Base-by-base conservation (phyloP, 2,888 invertebrate genomes). In the Brenthis hecate region DNA sequence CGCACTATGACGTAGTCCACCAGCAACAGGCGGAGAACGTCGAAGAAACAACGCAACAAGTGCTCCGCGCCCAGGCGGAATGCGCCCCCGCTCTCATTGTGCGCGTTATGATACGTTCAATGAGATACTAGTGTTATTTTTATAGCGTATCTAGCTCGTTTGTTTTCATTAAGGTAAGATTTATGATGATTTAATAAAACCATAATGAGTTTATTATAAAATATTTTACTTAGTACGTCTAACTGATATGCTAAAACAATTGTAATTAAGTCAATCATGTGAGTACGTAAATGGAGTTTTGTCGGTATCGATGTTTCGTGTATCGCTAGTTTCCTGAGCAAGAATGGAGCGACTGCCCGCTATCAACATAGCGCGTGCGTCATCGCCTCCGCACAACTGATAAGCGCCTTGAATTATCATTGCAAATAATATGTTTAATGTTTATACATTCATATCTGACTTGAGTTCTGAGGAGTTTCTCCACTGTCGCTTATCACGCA, bases 321-420 rank as follows among this genome's bases (percentile, higher is more conserved):
- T 80, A 81, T 79, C 78, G 76, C 74, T 78, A 72, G 81, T 78
- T 87, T 87, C 84, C 86, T 85, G 83, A 79, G 80, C 76, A 81
- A 83, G 83, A 82, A 85, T 81, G 81, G 77, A 81, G 78, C 79
- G 81, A 80, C 76, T 78, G 80, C 80, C 77, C 79, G 81, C 81
- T 86, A 87, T 86, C 85, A 79, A 80, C 80, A 78, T 76, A 78
- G 82, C 84, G 85, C 85, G 92, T 92, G 92, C 92, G 92, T 92
- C 92, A 92, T 89, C 87, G 83, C 88, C 89, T 87, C 88, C 85
- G 85, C 87, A 81, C 84, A 77, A 79, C 86, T 91, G 92, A 92
- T 92, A 92, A 92, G 89, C 85, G 85, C 83, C 85, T 83, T 76
- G 85, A 91, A 91, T 92, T 91, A 92, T 92, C 91, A 92, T 91